Base-by-base conservation (phyloP, 1,140 invertebrate species). In the Saxidomus purpurata region DNA sequence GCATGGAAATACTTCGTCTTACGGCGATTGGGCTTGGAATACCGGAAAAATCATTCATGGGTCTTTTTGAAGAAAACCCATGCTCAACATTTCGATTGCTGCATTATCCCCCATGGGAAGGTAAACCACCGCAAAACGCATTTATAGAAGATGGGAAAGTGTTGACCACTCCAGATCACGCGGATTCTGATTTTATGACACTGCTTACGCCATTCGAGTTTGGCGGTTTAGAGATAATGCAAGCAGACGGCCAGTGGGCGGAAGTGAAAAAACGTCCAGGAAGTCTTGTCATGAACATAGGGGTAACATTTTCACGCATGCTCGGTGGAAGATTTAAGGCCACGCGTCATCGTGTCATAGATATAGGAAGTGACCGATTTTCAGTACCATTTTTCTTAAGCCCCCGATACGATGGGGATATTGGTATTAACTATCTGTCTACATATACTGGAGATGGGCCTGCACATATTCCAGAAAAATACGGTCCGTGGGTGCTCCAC, bases 241-340 rank as follows among this genome's bases (percentile, higher is more conserved):
- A 87, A 40, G 80, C 71, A 0, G 83, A 90, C 43, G 91, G 89
- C 36, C 47, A 89, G 40, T 94, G 93, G 93, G 47, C 82, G 36
- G 90, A 89, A 38, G 91, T 94, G 15, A 76, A 87, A 15, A 79
- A 89, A 13, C 83, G 92, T 77, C 93, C 93, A 4, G 89, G 87
- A 71, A 92, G 91, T 71, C 91, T 94, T 15, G 90, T 94, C 52
- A 93, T 94, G 92, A 94, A 94, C 67, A 93, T 94, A 25, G 93
- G 93, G 0, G 93, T 92, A 55, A 91, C 92, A 31, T 91, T 94
- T 63, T 90, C 92, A 3, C 82, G 89, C 15, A 93, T 93, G 89
- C 92, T 91, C 28, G 89, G 90, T 15, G 92, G 92, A 0, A 81
- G 87, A 25, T 91, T 93, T 40, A 93, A 93, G 71, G 93, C 93